Conservation (phyloP, 2,797 vertebrate genomes). For the Astyanax mexicanus region DNA sequence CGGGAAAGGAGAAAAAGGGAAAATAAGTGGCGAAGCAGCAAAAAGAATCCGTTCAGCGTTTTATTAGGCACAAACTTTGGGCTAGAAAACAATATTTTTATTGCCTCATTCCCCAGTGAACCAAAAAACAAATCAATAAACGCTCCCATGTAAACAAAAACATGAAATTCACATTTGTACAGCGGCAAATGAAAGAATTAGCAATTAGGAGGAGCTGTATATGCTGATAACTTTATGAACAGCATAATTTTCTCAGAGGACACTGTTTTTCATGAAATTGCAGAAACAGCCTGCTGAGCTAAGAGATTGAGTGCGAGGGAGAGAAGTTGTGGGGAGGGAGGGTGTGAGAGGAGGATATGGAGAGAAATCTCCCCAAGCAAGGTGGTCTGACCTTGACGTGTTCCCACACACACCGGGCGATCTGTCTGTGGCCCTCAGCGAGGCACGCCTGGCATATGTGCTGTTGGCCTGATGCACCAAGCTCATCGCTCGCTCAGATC, state of each 20-base stretch:
- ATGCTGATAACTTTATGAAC: slow-evolving; percentile 35
- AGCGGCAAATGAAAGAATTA: slow-evolving; percentile 15
- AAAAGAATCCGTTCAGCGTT: slow-evolving; percentile 38
- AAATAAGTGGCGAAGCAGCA: neutral
- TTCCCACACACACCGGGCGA: slow-evolving; percentile 51
- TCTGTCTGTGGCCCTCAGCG: slow-evolving; percentile 30
- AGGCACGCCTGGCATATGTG: slow-evolving; percentile 21
- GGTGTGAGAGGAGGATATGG: slow-evolving; percentile 30
- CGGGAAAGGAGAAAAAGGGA: neutral
- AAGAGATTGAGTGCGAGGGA: slow-evolving; percentile 40
- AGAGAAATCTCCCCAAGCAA: slow-evolving; percentile 45
- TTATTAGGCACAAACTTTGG: slow-evolving; percentile 61
- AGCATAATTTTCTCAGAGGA: slow-evolving; percentile 26
- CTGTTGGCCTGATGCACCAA: slow-evolving; percentile 25
- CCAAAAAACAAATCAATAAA: slow-evolving; percentile 46
- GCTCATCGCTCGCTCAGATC: slow-evolving; percentile 47
- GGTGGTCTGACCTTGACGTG: slow-evolving; percentile 50
- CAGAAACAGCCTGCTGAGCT: slow-evolving; percentile 22
- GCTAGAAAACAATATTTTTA: slow-evolving; percentile 44
- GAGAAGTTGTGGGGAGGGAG: slow-evolving; percentile 22
- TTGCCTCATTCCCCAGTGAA: slow-evolving; percentile 45
- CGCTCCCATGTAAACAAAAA: slow-evolving; percentile 1
- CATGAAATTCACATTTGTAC: slow-evolving; percentile 27
- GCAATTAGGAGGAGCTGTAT: slow-evolving; percentile 8
- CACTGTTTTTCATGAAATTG: slow-evolving; percentile 15